Percentiles rank a stretch among this genome's conserved stretches.
Conservation (phyloP, 2,888 invertebrate genomes). For the Busseola fusca region DNA sequence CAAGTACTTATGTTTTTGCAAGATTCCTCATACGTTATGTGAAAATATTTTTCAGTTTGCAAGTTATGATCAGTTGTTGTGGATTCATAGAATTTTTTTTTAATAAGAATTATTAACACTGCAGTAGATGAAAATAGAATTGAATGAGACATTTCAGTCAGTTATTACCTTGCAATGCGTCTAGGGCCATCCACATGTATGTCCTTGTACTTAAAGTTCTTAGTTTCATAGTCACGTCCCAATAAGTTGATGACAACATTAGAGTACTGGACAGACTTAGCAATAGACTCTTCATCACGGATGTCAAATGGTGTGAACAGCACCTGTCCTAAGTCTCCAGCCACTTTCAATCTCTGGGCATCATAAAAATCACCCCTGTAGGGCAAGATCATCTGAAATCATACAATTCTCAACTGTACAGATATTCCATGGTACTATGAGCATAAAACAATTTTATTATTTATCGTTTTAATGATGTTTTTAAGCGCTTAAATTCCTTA, state of each 20-base stretch:
- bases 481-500: not conserved
- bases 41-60: not conserved
- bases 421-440: not conserved
- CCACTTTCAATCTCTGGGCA: constrained; percentile 93
- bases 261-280: constrained; percentile 96
- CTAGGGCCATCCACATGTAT: constrained; percentile 96
- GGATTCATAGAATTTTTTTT: not conserved
- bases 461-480: not conserved
- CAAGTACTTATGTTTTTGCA: too few relatives aligned
- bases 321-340: constrained; percentile 98
- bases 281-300: constrained; percentile 95
- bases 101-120: not conserved
- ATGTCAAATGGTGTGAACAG: constrained; percentile 96
- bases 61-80: not conserved
- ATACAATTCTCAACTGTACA: constrained; percentile 21
- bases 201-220: constrained; percentile 95
- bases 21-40: not conserved
- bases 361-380: constrained; percentile 96
- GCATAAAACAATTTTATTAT: not conserved
- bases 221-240: constrained; percentile 97
- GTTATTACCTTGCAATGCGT: constrained; percentile 92
- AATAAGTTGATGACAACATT: constrained; percentile 99
- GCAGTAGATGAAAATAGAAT: not conserved
- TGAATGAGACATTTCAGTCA: not conserved
- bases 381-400: constrained; percentile 95